phyloP scores from a whole-genome alignment of 1,140 invertebrate genomes.

The Papilio aristodemus region DNA sequence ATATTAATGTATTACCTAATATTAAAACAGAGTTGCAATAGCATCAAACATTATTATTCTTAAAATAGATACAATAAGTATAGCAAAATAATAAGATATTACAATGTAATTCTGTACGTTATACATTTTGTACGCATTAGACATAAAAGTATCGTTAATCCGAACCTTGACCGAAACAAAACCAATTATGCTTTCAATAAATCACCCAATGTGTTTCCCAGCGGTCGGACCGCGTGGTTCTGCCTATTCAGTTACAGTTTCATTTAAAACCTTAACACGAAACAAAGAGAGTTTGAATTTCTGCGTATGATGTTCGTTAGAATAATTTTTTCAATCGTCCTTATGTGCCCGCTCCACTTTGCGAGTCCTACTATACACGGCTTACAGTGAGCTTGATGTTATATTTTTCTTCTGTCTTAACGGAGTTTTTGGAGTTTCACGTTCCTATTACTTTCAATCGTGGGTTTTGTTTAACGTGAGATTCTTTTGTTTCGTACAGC shows the following conservation, averaged over 20 bases:
- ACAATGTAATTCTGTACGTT: conserved; percentile 7
- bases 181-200: conserved; percentile 66
- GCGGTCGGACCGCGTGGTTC: conserved; percentile 18
- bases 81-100: conserved; percentile 11
- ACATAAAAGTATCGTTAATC: conserved; percentile 33
- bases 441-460: conserved; percentile 18
- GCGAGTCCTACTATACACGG: conserved; percentile 25
- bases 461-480: conserved; percentile 25
- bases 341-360: conserved; percentile 30
- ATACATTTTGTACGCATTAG: conserved; percentile 28
- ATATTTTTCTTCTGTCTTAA: conserved; percentile 32
- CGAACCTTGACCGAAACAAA: conserved; percentile 48
- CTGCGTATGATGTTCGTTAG: background rate
- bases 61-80: background rate
- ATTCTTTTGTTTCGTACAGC: conserved; percentile 20
- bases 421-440: conserved; percentile 30
- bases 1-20: too few species aligned
- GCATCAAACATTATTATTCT: background rate
- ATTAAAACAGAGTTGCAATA: too few species aligned
- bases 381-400: conserved; percentile 30
- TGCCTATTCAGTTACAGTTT: background rate
- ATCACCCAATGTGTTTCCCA: conserved; percentile 43
- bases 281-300: conserved; percentile 1
- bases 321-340: conserved; percentile 34
- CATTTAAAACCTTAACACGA: conserved; percentile 4